A percentile compares a stretch with the other conserved stretches of the same genome.
Conservation (phyloP, 1,140 invertebrate species). For the Sweltsa coloradensis region DNA sequence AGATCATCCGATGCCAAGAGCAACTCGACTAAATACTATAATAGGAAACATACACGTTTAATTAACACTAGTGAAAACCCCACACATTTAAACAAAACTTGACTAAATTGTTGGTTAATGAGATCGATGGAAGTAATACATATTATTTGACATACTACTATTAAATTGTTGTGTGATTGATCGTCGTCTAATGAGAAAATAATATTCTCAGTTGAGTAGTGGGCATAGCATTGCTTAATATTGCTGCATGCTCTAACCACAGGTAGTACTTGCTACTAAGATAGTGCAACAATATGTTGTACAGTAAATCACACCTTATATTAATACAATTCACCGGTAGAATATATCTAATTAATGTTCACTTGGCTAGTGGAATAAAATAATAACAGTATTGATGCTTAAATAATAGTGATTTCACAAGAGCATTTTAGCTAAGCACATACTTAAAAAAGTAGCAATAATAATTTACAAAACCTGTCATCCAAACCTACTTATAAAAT, state of each 20-base stretch:
- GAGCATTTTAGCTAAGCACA: too few species aligned
- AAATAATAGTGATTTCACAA: too few species aligned
- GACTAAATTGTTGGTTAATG: slow-evolving; percentile 9
- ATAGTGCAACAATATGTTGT: not conserved
- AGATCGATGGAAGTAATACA: slow-evolving; percentile 10
- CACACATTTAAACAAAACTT: slow-evolving; percentile 8
- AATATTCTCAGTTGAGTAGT: not conserved
- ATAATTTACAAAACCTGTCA: too few species aligned
- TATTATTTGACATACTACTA: not conserved
- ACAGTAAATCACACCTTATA: not conserved
- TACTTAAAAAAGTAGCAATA: too few species aligned
- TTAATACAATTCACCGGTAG: not conserved
- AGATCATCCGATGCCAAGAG: not conserved
- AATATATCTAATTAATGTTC: too few species aligned
- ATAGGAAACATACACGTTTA: slow-evolving; percentile 10
- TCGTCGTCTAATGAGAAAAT: not conserved
- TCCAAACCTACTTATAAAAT: too few species aligned
- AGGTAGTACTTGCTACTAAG: too few species aligned
- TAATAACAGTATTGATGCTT: too few species aligned
- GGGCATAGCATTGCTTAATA: not conserved
- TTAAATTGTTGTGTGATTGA: not conserved
- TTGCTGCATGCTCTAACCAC: not conserved
- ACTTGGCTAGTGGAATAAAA: too few species aligned
- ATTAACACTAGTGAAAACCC: slow-evolving; percentile 4
- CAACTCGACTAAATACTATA: slow-evolving; percentile 3